A percentile compares a stretch with the other conserved stretches of the same genome.
These are phyloP conservation scores for Sterrhoptilus dennistouni DNA, from an alignment of 2,113 vertebrate species.

Conservation along the genomic window DNA sequence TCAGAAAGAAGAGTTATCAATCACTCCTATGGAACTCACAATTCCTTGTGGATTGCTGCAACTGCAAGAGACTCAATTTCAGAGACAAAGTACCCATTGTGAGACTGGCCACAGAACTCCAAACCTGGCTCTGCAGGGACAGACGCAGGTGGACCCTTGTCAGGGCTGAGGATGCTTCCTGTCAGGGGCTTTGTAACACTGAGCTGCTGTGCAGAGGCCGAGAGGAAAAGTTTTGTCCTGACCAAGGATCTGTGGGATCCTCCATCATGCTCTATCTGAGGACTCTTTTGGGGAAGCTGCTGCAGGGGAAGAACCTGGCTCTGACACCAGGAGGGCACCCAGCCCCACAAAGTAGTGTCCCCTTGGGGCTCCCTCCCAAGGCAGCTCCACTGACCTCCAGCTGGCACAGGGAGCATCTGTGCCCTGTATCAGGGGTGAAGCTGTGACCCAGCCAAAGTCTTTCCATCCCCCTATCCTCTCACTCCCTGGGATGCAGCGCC, in stretches of 20 bases:
- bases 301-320: neutral
- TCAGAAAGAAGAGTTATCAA: neutral
- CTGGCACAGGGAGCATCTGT: accelerated
- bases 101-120: neutral
- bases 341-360: neutral
- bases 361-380: accelerated
- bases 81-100: neutral
- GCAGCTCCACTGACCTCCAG: neutral
- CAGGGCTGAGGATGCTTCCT: accelerated
- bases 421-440: neutral
- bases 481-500: accelerated
- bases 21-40: neutral
- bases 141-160: accelerated
- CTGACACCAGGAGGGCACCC: neutral
- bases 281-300: neutral
- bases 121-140: neutral
- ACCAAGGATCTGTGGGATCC: accelerated
- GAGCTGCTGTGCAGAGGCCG: neutral
- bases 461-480: neutral
- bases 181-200: accelerated
- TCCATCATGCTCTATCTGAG: neutral
- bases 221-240: neutral
- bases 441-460: neutral
- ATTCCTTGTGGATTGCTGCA: neutral
- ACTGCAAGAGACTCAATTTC: neutral